Evolutionary conservation across 2,797 vertebrate genomes (phyloP), one percentile per base, ranked within the genome.

Genomic region (Sebastes goodei): DNA sequence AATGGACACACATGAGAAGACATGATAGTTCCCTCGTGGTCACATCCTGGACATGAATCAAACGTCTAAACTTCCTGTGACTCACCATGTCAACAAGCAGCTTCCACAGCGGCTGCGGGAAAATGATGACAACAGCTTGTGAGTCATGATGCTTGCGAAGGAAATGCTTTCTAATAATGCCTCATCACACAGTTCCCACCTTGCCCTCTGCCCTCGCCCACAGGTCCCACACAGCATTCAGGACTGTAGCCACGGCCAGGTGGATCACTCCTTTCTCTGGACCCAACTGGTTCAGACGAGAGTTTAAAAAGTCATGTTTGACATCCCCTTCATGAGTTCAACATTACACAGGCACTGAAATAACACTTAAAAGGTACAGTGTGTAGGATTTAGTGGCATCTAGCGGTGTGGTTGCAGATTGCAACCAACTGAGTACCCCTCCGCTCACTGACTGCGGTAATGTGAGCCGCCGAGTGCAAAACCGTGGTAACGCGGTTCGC

Each of bases 191-290:
- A 4, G 53, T 15, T 76, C 74, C 74, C 84, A 96, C 95, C 94
- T 97, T 97, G 76, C 93, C 91, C 79, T 97, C 95, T 12, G 85
- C 64, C 78, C 96, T 95, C 10, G 95, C 96, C 96, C 96, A 96
- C 70, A 97, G 92, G 85, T 97, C 96, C 97, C 97, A 97, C 69
- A 97, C 88, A 1, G 93, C 96, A 11, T 96, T 97, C 60, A 97
- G 93, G 33, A 97, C 62, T 0, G 96, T 96, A 8, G 96, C 93
- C 0, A 87, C 90, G 4, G 96, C 96, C 85, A 97, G 80, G 14
- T 96, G 95, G 66, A 96, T 96, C 74, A 95, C 95, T 8, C 95
- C 96, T 85, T 97, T 97, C 89, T 97, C 96, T 65, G 96, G 96
- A 8, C 96, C 95, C 1, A 96, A 83, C 96, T 97, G 88, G 71